A percentile compares a stretch with the other conserved stretches of the same genome.
phyloP scores from a whole-genome alignment of 2,888 invertebrate species.

The Trissoscelio sp. region DNA sequence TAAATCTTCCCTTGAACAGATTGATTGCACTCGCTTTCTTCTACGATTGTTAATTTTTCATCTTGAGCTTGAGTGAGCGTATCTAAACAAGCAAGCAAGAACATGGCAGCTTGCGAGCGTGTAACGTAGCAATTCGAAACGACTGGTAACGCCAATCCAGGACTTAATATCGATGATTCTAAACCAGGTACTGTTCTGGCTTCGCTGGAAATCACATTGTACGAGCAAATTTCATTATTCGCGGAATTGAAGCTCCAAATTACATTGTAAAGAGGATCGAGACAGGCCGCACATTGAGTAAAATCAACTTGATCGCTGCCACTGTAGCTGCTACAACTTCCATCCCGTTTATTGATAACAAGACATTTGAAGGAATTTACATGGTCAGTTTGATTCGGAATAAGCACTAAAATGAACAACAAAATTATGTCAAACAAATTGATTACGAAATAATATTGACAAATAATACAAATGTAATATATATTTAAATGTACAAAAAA shows the following conservation, averaged over 20 bases:
- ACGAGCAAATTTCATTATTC: slow-evolving; percentile 88
- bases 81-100: slow-evolving; percentile 94
- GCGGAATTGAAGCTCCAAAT: slow-evolving; percentile 95
- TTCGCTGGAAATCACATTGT: slow-evolving; percentile 93
- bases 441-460: no score
- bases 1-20: slow-evolving; percentile 86
- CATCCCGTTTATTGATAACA: slow-evolving; percentile 95
- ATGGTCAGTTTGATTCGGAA: slow-evolving; percentile 91
- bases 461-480: no score
- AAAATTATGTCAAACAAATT: no score
- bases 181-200: slow-evolving; percentile 83
- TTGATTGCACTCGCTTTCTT: slow-evolving; percentile 85
- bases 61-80: slow-evolving; percentile 93
- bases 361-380: slow-evolving; percentile 91
- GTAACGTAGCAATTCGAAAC: slow-evolving; percentile 89
- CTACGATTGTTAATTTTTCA: slow-evolving; percentile 84
- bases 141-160: slow-evolving; percentile 92
- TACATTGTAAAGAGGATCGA: slow-evolving; percentile 97
- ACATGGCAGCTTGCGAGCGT: slow-evolving; percentile 94
- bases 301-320: slow-evolving; percentile 94
- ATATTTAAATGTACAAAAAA: background rate
- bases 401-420: slow-evolving; percentile 88
- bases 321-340: slow-evolving; percentile 93
- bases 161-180: slow-evolving; percentile 88
- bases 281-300: slow-evolving; percentile 90